A percentile compares a stretch with the other conserved stretches of the same genome.
These are phyloP conservation scores for Phaonia tiefii DNA, from an alignment of 2,888 invertebrate species.

Conservation along the genomic window DNA sequence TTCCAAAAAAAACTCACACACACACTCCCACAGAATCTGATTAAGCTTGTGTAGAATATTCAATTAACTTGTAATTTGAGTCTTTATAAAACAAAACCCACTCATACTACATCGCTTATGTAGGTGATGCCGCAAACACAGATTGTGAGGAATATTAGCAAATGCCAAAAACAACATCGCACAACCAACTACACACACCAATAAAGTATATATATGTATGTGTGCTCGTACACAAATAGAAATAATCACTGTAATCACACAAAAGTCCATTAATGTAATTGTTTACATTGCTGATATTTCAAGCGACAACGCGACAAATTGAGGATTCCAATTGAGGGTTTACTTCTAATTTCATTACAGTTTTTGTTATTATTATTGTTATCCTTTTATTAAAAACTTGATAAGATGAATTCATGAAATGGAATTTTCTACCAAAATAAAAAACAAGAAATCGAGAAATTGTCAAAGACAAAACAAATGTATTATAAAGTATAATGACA, in stretches of 20 bases:
- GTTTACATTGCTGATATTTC: slow-evolving; percentile 49
- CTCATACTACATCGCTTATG: neutral
- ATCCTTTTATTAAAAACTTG: slow-evolving; percentile 43
- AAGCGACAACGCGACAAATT: no score
- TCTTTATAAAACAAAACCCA: slow-evolving; percentile 23
- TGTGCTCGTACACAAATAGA: slow-evolving; percentile 1
- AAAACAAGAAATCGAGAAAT: slow-evolving; percentile 41
- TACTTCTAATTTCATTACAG: slow-evolving; percentile 32
- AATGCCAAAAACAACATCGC: slow-evolving; percentile 2
- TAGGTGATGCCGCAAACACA: neutral
- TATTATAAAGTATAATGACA: neutral
- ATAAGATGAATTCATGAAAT: no score
- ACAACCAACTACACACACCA: neutral
- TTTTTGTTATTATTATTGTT: slow-evolving; percentile 46
- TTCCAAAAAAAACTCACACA: slow-evolving; percentile 7
- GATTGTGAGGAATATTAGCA: slow-evolving; percentile 1
- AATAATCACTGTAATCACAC: slow-evolving; percentile 55
- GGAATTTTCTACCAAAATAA: no score
- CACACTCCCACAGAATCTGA: neutral
- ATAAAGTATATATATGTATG: neutral
- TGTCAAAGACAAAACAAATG: slow-evolving; percentile 14
- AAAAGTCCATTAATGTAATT: slow-evolving; percentile 59
- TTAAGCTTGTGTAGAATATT: slow-evolving; percentile 45
- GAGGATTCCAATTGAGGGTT: no score
- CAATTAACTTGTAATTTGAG: slow-evolving; percentile 57